Conservation (phyloP, 2,113 vertebrate genomes). For the Xerus inauris region DNA sequence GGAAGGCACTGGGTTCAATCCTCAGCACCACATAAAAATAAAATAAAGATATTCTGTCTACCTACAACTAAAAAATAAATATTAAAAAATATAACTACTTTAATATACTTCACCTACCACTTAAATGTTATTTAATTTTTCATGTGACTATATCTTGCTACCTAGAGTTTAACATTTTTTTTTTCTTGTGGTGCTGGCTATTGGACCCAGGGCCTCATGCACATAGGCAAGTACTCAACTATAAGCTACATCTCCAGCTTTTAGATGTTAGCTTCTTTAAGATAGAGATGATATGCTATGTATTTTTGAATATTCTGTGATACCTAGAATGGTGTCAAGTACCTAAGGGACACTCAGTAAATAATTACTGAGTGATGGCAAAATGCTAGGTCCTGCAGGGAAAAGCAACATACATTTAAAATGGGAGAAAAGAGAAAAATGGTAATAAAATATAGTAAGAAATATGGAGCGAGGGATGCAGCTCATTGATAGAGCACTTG, state of each 20-base stretch:
- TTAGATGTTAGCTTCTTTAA: background rate
- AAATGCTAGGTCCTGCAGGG: background rate
- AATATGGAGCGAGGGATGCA: too few species aligned
- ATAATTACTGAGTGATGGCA: constrained; percentile 14
- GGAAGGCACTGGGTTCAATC: too few species aligned
- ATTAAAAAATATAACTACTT: too few species aligned
- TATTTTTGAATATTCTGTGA: background rate
- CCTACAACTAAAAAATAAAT: too few species aligned
- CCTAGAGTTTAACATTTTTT: background rate
- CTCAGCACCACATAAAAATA: too few species aligned
- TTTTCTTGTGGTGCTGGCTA: too few species aligned
- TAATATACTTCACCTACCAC: background rate
- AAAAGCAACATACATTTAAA: background rate
- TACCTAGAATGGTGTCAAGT: background rate
- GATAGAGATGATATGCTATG: background rate
- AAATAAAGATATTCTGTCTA: too few species aligned
- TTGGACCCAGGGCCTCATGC: too few species aligned
- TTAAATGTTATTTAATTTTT: constrained; percentile 36
- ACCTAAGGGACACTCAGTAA: background rate
- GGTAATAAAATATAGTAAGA: background rate
- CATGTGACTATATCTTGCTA: background rate
- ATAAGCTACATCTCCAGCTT: too few species aligned
- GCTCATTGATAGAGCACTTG: too few species aligned
- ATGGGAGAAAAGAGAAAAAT: background rate
- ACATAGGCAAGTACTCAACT: too few species aligned